A percentile compares a stretch with the other conserved stretches of the same genome.
Conservation (phyloP, 2,888 invertebrate genomes). For the Pyrochroa serraticornis region DNA sequence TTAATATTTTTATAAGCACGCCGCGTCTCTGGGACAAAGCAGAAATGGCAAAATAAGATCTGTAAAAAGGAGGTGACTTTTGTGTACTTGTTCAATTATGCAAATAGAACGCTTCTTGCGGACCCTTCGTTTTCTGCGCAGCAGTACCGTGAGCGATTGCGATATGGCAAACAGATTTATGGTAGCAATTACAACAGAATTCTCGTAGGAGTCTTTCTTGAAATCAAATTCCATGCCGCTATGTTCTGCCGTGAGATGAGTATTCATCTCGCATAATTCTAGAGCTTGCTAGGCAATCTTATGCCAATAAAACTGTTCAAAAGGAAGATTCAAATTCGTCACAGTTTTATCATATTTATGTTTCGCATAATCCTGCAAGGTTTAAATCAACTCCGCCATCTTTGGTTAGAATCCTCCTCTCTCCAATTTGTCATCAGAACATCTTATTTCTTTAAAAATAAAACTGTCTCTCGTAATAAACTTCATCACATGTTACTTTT, state of each 20-base stretch:
- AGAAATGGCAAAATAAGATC: slow-evolving; percentile 50
- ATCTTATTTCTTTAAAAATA: slow-evolving; percentile 31
- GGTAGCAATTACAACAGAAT: slow-evolving; percentile 39
- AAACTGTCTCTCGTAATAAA: slow-evolving; percentile 28
- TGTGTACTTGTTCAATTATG: slow-evolving; percentile 53
- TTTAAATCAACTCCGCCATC: slow-evolving; percentile 28
- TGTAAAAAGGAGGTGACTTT: slow-evolving; percentile 51
- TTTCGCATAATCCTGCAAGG: slow-evolving; percentile 24
- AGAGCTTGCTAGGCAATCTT: slow-evolving; percentile 25
- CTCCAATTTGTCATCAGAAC: slow-evolving; percentile 30
- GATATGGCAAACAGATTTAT: slow-evolving; percentile 42
- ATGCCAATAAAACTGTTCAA: slow-evolving; percentile 33
- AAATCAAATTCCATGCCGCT: slow-evolving; percentile 33
- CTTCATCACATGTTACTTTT: slow-evolving; percentile 21
- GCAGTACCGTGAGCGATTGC: slow-evolving; percentile 33
- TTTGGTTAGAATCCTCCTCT: slow-evolving; percentile 21
- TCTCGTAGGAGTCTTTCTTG: slow-evolving; percentile 37
- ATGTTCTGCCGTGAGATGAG: slow-evolving; percentile 32
- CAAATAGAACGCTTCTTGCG: slow-evolving; percentile 30
- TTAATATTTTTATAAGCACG: slow-evolving; percentile 26
- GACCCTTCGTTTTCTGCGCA: slow-evolving; percentile 24
- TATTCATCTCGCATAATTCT: slow-evolving; percentile 30
- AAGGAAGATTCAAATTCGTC: slow-evolving; percentile 30
- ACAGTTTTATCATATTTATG: slow-evolving; percentile 31
- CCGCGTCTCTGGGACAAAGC: slow-evolving; percentile 46